Conservation (phyloP, 2,113 vertebrate genomes). For the Tragulus kanchil region DNA sequence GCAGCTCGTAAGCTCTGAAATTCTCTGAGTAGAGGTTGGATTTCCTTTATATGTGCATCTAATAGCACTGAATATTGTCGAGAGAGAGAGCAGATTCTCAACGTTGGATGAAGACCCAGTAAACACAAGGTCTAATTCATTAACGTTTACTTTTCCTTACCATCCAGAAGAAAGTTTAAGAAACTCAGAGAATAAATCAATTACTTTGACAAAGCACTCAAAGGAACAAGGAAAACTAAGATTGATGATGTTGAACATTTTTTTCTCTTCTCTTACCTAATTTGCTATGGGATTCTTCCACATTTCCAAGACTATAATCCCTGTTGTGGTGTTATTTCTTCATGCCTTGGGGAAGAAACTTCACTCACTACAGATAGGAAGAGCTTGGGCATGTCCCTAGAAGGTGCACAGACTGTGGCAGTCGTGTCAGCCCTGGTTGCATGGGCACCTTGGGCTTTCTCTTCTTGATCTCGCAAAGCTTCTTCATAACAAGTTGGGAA, state of each 20-base stretch:
- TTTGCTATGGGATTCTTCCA: neutral
- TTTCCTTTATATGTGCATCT: neutral
- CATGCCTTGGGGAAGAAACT: neutral
- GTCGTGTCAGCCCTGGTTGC: neutral
- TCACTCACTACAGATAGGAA: neutral
- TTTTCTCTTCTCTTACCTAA: too few relatives aligned
- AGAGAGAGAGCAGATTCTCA: neutral
- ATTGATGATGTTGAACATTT: neutral
- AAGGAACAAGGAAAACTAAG: neutral
- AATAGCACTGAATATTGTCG: neutral
- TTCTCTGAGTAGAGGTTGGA: neutral
- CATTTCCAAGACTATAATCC: neutral
- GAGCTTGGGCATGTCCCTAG: neutral
- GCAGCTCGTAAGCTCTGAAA: neutral
- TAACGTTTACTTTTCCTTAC: neutral
- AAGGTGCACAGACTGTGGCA: neutral
- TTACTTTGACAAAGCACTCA: neutral
- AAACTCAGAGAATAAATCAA: neutral
- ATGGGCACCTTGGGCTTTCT: neutral
- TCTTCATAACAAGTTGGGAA: neutral
- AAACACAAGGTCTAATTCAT: neutral
- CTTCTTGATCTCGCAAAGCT: neutral
- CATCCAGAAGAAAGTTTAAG: neutral
- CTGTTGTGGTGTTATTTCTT: neutral
- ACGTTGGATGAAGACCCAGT: neutral